These are phyloP conservation scores for Dynastes tityus DNA, from an alignment of 2,888 invertebrate species.

Conservation along the genomic window DNA sequence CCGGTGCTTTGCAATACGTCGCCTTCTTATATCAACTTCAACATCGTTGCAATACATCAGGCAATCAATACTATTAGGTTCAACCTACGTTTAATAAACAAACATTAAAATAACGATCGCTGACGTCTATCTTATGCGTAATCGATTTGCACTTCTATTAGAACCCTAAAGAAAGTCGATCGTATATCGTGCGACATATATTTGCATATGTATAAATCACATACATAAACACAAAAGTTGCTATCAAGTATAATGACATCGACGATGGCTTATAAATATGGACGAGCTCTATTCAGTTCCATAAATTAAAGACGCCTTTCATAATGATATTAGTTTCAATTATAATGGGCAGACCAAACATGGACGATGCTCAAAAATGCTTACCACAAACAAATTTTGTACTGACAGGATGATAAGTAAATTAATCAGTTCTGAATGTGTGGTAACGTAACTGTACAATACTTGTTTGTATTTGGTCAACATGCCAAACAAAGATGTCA, in stretches of 20 bases:
- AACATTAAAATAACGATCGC: conserved; percentile 3
- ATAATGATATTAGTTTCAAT: conserved; percentile 44
- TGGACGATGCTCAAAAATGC: conserved; percentile 41
- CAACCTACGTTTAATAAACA: background rate
- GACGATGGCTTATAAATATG: conserved; percentile 44
- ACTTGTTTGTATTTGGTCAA: conserved; percentile 7
- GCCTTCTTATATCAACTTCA: too few relatives aligned
- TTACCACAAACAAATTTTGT: conserved; percentile 42
- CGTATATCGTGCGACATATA: background rate
- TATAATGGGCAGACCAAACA: conserved; percentile 28
- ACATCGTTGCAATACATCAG: background rate
- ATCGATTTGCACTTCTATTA: conserved; percentile 25
- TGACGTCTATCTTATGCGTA: conserved; percentile 17
- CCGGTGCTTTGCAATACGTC: too few relatives aligned
- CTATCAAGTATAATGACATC: conserved; percentile 36
- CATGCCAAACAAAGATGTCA: conserved; percentile 17
- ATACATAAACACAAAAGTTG: conserved; percentile 21
- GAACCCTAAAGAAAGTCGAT: conserved; percentile 1
- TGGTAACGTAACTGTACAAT: conserved; percentile 32
- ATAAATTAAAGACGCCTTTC: conserved; percentile 40
- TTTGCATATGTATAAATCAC: conserved; percentile 23
- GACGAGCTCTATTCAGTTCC: conserved; percentile 38
- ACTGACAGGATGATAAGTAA: conserved; percentile 29
- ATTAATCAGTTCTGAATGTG: conserved; percentile 33
- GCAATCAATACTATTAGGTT: background rate